These are phyloP conservation scores for Paraplagusia blochii DNA, from an alignment of 2,113 vertebrate species.

Conservation along the genomic window DNA sequence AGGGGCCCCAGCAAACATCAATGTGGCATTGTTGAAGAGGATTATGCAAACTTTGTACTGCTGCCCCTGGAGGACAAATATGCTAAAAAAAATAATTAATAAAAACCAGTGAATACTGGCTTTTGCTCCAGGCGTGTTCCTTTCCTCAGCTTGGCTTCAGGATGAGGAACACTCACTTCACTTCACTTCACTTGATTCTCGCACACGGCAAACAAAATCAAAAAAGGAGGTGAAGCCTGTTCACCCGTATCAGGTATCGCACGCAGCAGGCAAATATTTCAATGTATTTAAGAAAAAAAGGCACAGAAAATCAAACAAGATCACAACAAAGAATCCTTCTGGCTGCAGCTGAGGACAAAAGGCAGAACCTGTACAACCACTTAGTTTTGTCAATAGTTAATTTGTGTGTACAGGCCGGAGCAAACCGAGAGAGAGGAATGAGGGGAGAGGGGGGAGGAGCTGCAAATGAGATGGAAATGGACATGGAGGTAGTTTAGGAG, in stretches of 20 bases:
- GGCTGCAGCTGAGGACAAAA: background rate
- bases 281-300: background rate
- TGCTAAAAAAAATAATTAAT: too few species aligned
- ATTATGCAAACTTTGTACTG: too few species aligned
- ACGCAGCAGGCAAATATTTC: background rate
- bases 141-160: background rate
- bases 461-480: background rate
- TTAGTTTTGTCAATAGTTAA: background rate
- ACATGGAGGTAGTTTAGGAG: background rate
- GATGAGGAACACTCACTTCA: background rate
- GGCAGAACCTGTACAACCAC: background rate
- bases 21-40: too few species aligned
- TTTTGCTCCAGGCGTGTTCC: conserved; percentile 14
- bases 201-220: background rate
- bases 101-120: background rate
- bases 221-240: background rate
- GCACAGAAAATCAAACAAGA: conserved; percentile 7
- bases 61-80: too few species aligned
- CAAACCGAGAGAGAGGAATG: background rate
- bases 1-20: too few species aligned
- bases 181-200: background rate
- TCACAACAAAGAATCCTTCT: background rate
- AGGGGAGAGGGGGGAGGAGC: too few species aligned
- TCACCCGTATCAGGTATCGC: background rate
- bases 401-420: background rate